Conservation (phyloP, 2,113 vertebrate species). For the Galbula dea region DNA sequence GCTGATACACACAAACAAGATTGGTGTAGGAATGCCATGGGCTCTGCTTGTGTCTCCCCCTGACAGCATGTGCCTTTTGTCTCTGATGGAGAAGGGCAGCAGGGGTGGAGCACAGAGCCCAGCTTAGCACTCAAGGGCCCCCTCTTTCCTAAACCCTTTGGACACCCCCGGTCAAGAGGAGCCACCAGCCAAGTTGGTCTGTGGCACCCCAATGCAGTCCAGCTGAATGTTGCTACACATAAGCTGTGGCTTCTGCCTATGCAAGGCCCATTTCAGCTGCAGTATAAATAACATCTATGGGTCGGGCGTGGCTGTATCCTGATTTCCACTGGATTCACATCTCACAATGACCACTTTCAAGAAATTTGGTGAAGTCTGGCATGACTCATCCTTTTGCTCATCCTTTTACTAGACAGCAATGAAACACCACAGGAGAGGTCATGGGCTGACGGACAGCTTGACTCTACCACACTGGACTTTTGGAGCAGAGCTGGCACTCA, state of each 20-base stretch:
- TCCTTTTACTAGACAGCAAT: background rate
- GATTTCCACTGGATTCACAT: background rate
- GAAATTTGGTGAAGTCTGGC: background rate
- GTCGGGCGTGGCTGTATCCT: background rate
- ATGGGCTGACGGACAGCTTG: background rate
- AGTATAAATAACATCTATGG: background rate
- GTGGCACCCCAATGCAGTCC: background rate
- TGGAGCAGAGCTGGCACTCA: background rate
- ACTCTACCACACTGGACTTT: rapidly evolving
- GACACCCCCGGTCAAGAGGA: background rate
- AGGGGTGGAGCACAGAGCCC: background rate
- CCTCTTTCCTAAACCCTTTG: background rate
- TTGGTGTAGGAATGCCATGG: background rate
- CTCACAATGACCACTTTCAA: background rate
- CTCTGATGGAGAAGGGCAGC: background rate
- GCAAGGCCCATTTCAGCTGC: background rate
- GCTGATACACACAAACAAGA: background rate
- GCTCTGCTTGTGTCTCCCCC: background rate
- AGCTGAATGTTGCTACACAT: rapidly evolving
- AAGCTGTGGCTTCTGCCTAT: background rate
- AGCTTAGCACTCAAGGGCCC: background rate
- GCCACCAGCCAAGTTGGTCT: background rate
- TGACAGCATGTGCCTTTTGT: background rate
- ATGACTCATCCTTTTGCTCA: background rate
- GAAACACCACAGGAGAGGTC: background rate